A percentile compares a stretch with the other conserved stretches of the same genome.
Conservation (phyloP, 2,888 invertebrate genomes). For the Orchesella flavescens region DNA sequence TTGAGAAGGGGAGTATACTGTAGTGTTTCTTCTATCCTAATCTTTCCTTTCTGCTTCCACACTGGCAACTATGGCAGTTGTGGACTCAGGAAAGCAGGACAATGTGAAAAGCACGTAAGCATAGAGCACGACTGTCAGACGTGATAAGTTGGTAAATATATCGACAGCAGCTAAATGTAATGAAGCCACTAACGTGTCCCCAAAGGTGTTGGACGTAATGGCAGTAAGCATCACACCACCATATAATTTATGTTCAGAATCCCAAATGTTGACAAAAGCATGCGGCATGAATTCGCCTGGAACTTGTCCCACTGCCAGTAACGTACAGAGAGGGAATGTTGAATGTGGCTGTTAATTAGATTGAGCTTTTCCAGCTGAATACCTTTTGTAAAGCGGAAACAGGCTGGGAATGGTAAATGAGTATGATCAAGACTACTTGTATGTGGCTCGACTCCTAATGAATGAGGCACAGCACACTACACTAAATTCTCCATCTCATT, state of each 20-base stretch:
- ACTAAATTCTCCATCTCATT: not conserved
- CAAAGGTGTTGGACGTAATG: slow-evolving; percentile 38
- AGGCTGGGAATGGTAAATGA: not conserved
- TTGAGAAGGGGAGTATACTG: too few relatives aligned
- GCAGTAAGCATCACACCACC: slow-evolving; percentile 5
- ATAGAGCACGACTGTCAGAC: not conserved
- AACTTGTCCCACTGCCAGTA: slow-evolving; percentile 45
- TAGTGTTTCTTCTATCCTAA: too few relatives aligned
- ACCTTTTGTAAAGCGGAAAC: slow-evolving; percentile 6
- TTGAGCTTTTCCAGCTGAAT: slow-evolving; percentile 43
- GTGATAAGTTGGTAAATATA: not conserved
- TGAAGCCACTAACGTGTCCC: slow-evolving; percentile 47
- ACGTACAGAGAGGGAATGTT: too few relatives aligned
- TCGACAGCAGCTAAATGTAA: slow-evolving; percentile 35
- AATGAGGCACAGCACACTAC: not conserved
- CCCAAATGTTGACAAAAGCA: slow-evolving; percentile 48
- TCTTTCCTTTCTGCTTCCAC: too few relatives aligned
- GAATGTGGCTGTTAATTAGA: slow-evolving; percentile 45
- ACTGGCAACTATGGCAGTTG: too few relatives aligned
- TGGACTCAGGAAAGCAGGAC: too few relatives aligned
- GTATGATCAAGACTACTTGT: not conserved
- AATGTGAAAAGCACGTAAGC: slow-evolving; percentile 1
- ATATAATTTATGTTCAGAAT: slow-evolving; percentile 22
- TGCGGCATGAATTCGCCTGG: slow-evolving; percentile 28
- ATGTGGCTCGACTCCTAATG: not conserved